Percentiles rank a stretch among this genome's conserved stretches.
Evolutionary conservation across 2,888 invertebrate genomes (phyloP).

Genomic region (Onchidella celtica): DNA sequence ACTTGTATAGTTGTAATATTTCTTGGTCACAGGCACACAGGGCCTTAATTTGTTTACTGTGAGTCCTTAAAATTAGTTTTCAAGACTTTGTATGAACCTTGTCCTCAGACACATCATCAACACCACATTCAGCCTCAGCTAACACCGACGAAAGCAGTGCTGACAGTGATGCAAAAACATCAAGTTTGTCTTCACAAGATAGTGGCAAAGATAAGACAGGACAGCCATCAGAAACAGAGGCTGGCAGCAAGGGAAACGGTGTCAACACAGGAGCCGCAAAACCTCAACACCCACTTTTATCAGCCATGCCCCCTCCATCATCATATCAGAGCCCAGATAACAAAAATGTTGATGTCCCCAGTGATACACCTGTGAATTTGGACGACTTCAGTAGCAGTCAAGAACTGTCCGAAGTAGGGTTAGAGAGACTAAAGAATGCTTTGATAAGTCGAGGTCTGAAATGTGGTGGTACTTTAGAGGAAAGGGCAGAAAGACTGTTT

Average conservation of each 20-base stretch:
- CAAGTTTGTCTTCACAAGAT: too few relatives aligned
- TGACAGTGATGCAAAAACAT: background rate
- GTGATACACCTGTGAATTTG: conserved; percentile 59
- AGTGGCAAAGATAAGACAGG: too few relatives aligned
- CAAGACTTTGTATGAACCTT: too few relatives aligned
- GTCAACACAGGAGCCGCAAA: background rate
- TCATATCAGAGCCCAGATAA: background rate
- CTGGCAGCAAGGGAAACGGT: too few relatives aligned
- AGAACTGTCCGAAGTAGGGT: conserved; percentile 78
- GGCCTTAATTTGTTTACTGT: too few relatives aligned
- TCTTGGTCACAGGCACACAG: too few relatives aligned
- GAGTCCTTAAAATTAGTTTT: too few relatives aligned
- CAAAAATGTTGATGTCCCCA: background rate
- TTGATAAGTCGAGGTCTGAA: conserved; percentile 80
- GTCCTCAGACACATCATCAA: too few relatives aligned
- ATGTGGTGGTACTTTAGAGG: conserved; percentile 81
- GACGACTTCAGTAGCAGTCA: conserved; percentile 61
- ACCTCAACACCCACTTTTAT: background rate
- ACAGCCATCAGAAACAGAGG: too few relatives aligned
- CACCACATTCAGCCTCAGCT: background rate
- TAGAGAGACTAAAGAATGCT: conserved; percentile 79
- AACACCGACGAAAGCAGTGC: background rate
- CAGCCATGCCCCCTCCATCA: background rate
- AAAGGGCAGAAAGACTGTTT: conserved; percentile 81
- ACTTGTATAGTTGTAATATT: too few relatives aligned